phyloP scores from a whole-genome alignment of 23 tunicate species.

The Trididemnum nubilum region DNA sequence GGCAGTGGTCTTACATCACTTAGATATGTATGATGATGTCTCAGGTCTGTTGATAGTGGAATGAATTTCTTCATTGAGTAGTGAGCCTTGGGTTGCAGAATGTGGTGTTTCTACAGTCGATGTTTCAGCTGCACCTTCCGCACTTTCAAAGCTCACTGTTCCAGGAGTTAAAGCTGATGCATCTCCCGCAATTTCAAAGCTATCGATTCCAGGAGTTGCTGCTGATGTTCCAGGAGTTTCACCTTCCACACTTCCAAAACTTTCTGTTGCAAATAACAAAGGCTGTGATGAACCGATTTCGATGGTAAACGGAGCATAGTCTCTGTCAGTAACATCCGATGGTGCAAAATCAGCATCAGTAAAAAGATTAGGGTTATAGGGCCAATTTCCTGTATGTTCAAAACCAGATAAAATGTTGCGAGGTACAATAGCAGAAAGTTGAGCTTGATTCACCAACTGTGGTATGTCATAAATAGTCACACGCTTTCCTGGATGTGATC shows the following conservation, averaged over 20 bases:
- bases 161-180: neutral
- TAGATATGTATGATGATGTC: neutral
- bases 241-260: neutral
- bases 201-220: neutral
- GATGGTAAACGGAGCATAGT: neutral
- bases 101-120: neutral
- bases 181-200: neutral
- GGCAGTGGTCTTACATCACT: too few species aligned
- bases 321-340: slow-evolving; percentile 19
- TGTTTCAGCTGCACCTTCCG: too few species aligned
- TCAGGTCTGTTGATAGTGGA: neutral
- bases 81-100: neutral
- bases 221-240: neutral
- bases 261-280: neutral
- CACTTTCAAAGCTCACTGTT: too few species aligned
- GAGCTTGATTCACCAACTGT: slow-evolving; percentile 15
- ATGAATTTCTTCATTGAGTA: neutral
- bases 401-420: slow-evolving; percentile 10
- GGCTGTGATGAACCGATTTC: neutral
- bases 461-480: slow-evolving; percentile 28
- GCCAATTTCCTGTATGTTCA: neutral
- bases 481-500: neutral
- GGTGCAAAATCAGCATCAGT: slow-evolving; percentile 9
- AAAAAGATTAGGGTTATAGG: slow-evolving; percentile 5
- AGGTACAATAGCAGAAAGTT: neutral